Conservation (phyloP, 2,888 invertebrate genomes). For the Philopedon plagiatum region DNA sequence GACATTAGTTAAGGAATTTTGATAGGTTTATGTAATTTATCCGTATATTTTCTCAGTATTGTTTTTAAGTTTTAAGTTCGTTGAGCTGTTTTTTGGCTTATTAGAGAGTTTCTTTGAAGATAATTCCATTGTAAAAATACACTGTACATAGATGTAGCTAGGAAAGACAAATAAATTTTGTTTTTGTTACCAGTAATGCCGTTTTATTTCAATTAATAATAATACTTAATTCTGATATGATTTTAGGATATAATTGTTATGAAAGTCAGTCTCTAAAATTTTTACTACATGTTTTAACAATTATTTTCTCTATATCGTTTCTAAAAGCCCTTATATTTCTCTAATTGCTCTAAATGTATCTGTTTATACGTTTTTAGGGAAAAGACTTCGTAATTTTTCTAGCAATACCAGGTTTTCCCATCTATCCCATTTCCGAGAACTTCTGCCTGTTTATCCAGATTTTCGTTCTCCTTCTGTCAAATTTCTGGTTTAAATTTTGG, state of each 20-base stretch:
- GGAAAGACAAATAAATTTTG: constrained; percentile 16
- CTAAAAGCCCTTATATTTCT: neutral
- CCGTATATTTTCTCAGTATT: neutral
- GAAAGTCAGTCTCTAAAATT: too few species aligned
- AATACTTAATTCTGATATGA: too few species aligned
- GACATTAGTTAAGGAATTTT: too few species aligned
- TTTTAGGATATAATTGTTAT: too few species aligned
- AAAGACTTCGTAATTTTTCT: neutral
- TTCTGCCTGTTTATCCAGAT: constrained; percentile 51
- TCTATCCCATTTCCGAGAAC: constrained; percentile 12
- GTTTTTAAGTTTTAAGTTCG: neutral
- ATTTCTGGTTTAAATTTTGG: constrained; percentile 72
- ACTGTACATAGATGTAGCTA: constrained; percentile 9
- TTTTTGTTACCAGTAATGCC: constrained; percentile 6
- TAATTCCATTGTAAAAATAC: neutral
- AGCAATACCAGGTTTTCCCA: constrained; percentile 56
- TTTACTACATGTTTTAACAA: too few species aligned
- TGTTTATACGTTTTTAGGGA: neutral
- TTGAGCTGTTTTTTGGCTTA: neutral
- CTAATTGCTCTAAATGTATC: neutral
- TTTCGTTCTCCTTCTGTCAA: constrained; percentile 70
- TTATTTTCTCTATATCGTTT: too few species aligned
- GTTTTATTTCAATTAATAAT: neutral
- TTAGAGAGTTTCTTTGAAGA: neutral
- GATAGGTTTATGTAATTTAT: too few species aligned